Evolutionary conservation across 1,140 invertebrate genomes (phyloP).

Genomic region (Diabrotica undecimpunctata): DNA sequence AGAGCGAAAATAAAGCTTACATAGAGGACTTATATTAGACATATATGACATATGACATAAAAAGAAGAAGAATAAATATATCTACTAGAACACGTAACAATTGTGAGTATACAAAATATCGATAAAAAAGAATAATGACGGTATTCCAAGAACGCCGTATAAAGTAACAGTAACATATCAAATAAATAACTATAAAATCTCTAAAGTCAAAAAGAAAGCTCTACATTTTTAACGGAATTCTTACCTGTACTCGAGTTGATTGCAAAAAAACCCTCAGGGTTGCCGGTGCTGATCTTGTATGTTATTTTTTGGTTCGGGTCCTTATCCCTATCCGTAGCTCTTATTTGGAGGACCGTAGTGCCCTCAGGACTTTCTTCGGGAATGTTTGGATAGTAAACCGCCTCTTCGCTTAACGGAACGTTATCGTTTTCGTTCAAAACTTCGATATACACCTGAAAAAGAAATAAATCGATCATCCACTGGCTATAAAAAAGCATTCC

Average conservation of each 20-base stretch:
- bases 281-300: slow-evolving; percentile 83
- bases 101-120: no score
- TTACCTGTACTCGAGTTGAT: slow-evolving; percentile 83
- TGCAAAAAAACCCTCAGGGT: slow-evolving; percentile 84
- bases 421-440: slow-evolving; percentile 93
- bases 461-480: slow-evolving; percentile 16
- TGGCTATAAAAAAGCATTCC: not conserved
- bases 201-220: no score
- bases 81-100: no score
- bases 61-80: no score
- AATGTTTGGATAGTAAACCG: slow-evolving; percentile 81
- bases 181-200: no score
- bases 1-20: no score
- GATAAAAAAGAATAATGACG: no score
- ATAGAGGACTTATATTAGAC: no score
- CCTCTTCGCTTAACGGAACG: slow-evolving; percentile 77
- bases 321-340: slow-evolving; percentile 76
- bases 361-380: slow-evolving; percentile 78
- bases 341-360: slow-evolving; percentile 70
- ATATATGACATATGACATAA: no score
- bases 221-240: slow-evolving; percentile 28
- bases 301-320: slow-evolving; percentile 64
- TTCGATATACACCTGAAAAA: slow-evolving; percentile 77
- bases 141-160: no score
- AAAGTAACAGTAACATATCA: no score